phyloP scores from a whole-genome alignment of 2,113 vertebrate genomes.

The Danio rerio region DNA sequence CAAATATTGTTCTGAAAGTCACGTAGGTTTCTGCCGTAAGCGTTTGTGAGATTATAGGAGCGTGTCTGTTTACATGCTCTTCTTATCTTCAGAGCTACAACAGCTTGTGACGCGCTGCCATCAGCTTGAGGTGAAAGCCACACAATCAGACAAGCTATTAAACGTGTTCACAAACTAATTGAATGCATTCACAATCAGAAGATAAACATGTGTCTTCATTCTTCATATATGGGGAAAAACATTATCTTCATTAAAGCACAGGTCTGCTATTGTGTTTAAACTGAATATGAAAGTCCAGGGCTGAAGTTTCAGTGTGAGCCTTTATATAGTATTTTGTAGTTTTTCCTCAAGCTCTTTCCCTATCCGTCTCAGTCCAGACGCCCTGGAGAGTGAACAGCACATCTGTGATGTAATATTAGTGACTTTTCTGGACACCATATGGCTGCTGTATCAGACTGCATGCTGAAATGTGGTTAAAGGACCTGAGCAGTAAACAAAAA shows the following conservation, averaged over 20 bases:
- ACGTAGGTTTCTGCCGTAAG: not conserved
- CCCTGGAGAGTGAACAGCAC: not conserved
- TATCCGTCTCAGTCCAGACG: not conserved
- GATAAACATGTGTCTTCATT: no score
- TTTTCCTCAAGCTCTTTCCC: not conserved
- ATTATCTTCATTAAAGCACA: not conserved
- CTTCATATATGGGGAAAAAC: not conserved
- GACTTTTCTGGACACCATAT: not conserved
- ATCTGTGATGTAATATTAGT: not conserved
- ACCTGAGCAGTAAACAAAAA: not conserved
- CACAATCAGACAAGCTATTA: not conserved
- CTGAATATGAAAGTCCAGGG: not conserved
- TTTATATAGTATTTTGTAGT: not conserved
- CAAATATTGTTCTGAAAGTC: not conserved
- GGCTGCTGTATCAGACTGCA: not conserved
- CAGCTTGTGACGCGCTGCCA: not conserved
- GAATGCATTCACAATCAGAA: not conserved
- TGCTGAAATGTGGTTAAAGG: not conserved
- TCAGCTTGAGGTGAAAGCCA: not conserved
- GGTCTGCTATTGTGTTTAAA: not conserved
- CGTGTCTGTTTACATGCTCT: not conserved
- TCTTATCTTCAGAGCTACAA: conserved; percentile 20
- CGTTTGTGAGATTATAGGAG: not conserved
- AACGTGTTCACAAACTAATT: not conserved
- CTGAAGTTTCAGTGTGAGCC: not conserved